Evolutionary conservation across 2,113 vertebrate genomes (phyloP), one percentile per base, ranked within the genome.

Genomic region (Megalops atlanticus): DNA sequence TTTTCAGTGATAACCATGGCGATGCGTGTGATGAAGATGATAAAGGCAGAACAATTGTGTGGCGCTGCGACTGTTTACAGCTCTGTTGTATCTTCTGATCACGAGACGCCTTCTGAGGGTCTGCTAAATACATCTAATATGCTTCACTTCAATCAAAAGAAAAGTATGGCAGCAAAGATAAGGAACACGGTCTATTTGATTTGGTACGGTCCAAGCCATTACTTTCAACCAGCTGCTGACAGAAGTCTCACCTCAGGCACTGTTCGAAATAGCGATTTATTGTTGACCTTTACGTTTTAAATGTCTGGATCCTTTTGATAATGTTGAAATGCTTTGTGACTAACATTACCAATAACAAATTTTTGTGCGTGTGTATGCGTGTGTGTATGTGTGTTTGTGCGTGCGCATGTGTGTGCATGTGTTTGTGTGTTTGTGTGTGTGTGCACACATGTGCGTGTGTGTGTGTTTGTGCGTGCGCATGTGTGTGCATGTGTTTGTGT

Each of bases 281-380:
- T 81, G 58, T 83, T 82, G 87, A 88, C 87, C 82, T 88, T 88
- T 88, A 79, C 47, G 78, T 85, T 86, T 82, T 83, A 86, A 86
- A 88, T 86, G 81, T 84, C 87, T 88, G 74, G 81, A 73, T 82
- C 85, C 80, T 88, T 77, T 86, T 52, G 10, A 16, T 38, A 8
- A 15, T 33, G 81, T 74, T 33, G 58, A 83, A 78, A 64, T 5
- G 16, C 21, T 2, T 49, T n/a, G 70, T 78, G 36, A 68, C 35
- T 39, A 21, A 74, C 49, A 47, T 81, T 80, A 83, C 73, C 79
- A 84, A 82, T 82, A 85, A 86, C 83, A 80, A 80, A 86, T 64
- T 64, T 64, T n/a, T n/a, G n/a, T n/a, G n/a, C n/a, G 12, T 64
- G 58, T 64, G 21, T 14, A 24, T 64, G 21, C 35, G 16, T 36